Percentiles rank a stretch among this genome's conserved stretches.
These are phyloP conservation scores for Acanthosepion lycidas DNA, from an alignment of 2,888 invertebrate genomes.

Conservation along the genomic window DNA sequence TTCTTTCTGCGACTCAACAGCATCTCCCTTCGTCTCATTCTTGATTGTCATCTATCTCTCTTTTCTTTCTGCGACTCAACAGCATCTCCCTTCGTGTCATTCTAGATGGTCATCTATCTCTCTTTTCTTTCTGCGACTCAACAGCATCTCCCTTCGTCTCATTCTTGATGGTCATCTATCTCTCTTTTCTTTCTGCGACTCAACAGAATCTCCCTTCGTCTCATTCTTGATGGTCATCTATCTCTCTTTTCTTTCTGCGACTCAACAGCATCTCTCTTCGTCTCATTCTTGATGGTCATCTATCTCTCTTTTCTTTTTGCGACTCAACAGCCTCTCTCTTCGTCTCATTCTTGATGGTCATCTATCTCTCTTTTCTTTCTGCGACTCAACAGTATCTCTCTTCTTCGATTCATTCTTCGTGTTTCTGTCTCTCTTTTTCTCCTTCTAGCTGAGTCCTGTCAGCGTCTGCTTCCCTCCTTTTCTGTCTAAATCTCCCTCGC, in stretches of 20 bases:
- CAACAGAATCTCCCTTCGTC: neutral
- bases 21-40: neutral
- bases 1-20: neutral
- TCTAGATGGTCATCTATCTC: accelerated
- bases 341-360: accelerated
- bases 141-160: neutral
- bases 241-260: neutral
- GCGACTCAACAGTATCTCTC: neutral
- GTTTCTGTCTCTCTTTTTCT: too few species aligned
- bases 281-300: too few species aligned
- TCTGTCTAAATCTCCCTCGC: too few species aligned
- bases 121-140: neutral
- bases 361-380: neutral
- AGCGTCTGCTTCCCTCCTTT: too few species aligned
- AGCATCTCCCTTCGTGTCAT: neutral
- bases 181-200: neutral
- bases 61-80: neutral
- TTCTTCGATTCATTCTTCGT: neutral
- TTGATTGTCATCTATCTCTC: accelerated
- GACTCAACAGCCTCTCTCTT: too few species aligned
- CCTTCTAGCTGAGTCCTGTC: too few species aligned
- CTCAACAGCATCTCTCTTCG: neutral
- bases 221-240: too few species aligned
- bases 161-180: too few species aligned
- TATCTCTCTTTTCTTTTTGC: neutral